Evolutionary conservation across 2,113 vertebrate genomes (phyloP).

Genomic region (Eulemur macaco): DNA sequence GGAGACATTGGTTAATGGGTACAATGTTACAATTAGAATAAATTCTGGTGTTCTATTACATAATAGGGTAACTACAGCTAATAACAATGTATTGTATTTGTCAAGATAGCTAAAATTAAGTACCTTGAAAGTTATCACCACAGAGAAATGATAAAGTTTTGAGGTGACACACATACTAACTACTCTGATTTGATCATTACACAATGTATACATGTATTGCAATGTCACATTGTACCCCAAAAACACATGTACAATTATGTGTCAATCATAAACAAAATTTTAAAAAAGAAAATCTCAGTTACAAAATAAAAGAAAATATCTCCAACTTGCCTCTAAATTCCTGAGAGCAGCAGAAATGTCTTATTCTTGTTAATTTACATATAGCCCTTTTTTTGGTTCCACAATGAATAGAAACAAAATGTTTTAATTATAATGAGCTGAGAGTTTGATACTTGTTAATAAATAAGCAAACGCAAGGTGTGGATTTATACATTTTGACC

Average conservation of each 20-base stretch:
- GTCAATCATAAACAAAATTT: background rate
- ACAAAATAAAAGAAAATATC: conserved; percentile 8
- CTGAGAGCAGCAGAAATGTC: background rate
- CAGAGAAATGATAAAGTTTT: background rate
- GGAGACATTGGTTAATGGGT: background rate
- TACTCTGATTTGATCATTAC: background rate
- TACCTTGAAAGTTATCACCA: background rate
- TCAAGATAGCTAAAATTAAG: background rate
- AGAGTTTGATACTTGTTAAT: background rate
- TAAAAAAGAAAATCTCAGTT: background rate
- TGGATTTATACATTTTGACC: background rate
- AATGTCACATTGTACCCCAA: background rate
- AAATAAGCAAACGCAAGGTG: background rate
- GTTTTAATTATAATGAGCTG: background rate
- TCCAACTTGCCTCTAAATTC: background rate
- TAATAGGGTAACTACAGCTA: background rate
- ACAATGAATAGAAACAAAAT: background rate
- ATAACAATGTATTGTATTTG: background rate
- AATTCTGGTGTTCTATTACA: background rate
- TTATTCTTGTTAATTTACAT: background rate
- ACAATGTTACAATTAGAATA: background rate
- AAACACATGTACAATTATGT: background rate
- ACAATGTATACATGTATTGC: background rate
- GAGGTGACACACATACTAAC: background rate
- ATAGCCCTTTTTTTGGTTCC: background rate